Percentiles rank a stretch among this genome's conserved stretches.
These are phyloP conservation scores for Ferdinandea cuprea DNA, from an alignment of 2,888 invertebrate genomes.

Conservation along the genomic window DNA sequence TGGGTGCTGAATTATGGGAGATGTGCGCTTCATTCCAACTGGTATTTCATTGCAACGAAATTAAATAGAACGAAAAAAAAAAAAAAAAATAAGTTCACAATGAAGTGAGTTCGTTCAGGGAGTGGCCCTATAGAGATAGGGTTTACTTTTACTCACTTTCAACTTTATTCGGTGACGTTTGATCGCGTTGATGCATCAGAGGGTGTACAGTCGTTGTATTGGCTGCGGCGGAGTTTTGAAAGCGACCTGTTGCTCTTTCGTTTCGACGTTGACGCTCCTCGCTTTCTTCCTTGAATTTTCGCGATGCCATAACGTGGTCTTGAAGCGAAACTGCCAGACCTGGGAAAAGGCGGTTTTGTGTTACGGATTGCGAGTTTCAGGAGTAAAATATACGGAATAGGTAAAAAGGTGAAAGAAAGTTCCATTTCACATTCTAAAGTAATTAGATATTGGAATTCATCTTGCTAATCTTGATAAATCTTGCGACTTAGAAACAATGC, in stretches of 20 bases:
- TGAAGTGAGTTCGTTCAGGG: slow-evolving; percentile 5
- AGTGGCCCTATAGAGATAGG: not conserved
- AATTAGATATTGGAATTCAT: too few species aligned
- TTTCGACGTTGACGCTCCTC: slow-evolving; percentile 82
- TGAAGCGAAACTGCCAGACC: slow-evolving; percentile 93
- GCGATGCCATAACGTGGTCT: slow-evolving; percentile 89
- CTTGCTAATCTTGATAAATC: too few species aligned
- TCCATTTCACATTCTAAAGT: too few species aligned
- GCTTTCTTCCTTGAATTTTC: slow-evolving; percentile 85
- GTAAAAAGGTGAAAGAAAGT: too few species aligned
- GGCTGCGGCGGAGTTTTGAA: slow-evolving; percentile 47
- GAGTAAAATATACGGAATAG: too few species aligned
- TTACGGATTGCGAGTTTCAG: not conserved
- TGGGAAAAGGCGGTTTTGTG: slow-evolving; percentile 75
- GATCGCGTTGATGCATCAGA: slow-evolving; percentile 43
- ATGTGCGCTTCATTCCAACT: slow-evolving; percentile 84
- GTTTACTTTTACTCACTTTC: slow-evolving; percentile 79
- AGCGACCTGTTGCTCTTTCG: slow-evolving; percentile 78
- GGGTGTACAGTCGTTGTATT: slow-evolving; percentile 75
- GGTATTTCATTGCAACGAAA: slow-evolving; percentile 35
- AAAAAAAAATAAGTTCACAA: not conserved
- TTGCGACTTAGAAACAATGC: too few species aligned
- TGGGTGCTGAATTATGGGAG: slow-evolving; percentile 84
- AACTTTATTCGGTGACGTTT: slow-evolving; percentile 78
- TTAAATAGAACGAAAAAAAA: not conserved